Conservation (phyloP, 2,888 invertebrate genomes). For the Clusia tigrina region DNA sequence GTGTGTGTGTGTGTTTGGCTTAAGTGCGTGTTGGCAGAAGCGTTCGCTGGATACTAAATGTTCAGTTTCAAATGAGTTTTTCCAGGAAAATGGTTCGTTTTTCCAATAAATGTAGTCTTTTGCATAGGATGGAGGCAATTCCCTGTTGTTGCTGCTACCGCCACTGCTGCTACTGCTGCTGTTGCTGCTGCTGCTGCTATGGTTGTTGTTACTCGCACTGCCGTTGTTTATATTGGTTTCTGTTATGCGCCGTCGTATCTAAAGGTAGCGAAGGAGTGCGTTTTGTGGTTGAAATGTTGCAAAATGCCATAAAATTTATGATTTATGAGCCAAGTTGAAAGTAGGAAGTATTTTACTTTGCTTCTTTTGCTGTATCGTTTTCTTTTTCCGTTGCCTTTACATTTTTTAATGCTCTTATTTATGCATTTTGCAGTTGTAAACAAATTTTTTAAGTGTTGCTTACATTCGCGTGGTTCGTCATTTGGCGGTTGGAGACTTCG, state of each 20-base stretch:
- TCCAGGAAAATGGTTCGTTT: neutral
- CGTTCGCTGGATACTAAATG: neutral
- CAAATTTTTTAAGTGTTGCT: neutral
- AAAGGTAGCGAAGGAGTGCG: neutral
- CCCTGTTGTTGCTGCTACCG: neutral
- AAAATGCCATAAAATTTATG: slow-evolving; percentile 4
- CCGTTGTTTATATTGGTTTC: neutral
- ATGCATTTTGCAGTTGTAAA: neutral
- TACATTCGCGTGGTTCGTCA: neutral
- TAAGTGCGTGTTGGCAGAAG: no score
- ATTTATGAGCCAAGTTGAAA: neutral
- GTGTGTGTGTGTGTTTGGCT: no score
- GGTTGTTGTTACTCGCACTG: no score
- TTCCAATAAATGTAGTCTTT: slow-evolving; percentile 1
- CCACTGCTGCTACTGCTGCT: no score
- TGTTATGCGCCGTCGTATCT: neutral
- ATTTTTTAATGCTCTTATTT: neutral
- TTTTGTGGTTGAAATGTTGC: neutral
- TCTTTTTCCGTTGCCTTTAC: neutral
- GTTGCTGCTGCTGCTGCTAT: no score
- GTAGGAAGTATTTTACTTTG: neutral
- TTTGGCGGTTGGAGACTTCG: no score
- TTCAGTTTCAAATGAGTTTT: neutral
- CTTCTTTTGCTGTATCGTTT: neutral
- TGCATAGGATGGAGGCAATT: neutral